A percentile compares a stretch with the other conserved stretches of the same genome.
phyloP scores from a whole-genome alignment of 2,888 invertebrate species.

The Hyles lineata region DNA sequence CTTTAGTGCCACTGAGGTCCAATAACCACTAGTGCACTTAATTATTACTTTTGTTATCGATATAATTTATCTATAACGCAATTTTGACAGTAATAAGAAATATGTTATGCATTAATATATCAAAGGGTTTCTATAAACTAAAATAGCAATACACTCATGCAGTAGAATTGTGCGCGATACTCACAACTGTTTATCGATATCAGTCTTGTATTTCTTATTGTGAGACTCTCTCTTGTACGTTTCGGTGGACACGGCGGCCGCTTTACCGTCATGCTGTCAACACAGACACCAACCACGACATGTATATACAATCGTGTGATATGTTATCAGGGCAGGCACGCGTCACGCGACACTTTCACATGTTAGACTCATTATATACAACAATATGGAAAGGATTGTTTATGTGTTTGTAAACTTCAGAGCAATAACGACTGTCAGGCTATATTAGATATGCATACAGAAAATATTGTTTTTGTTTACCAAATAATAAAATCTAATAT shows the following conservation, averaged over 20 bases:
- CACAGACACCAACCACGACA: constrained; percentile 64
- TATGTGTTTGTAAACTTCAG: background rate
- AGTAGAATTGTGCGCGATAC: constrained; percentile 39
- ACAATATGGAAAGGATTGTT: background rate
- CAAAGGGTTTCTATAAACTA: background rate
- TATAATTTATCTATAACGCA: no score
- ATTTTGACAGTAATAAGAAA: no score
- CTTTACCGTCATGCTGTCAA: constrained; percentile 78
- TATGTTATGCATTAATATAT: background rate
- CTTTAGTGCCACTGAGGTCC: no score
- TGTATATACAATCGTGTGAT: constrained; percentile 45
- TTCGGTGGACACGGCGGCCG: constrained; percentile 53
- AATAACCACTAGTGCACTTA: no score
- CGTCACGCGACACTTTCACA: constrained; percentile 18
- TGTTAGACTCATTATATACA: constrained; percentile 15
- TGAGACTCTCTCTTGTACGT: constrained; percentile 56
- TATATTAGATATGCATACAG: background rate
- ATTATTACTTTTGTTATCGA: no score
- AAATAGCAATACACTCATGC: background rate
- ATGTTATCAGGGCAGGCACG: constrained; percentile 40
- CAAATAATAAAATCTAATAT: no score
- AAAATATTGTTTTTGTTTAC: background rate
- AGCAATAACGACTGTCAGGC: background rate
- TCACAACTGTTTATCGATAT: constrained; percentile 60
- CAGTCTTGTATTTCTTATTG: constrained; percentile 64